Evolutionary conservation across 2,113 vertebrate genomes (phyloP), one percentile per base, ranked within the genome.

Genomic region (Rhegmatorhina hoffmannsi): DNA sequence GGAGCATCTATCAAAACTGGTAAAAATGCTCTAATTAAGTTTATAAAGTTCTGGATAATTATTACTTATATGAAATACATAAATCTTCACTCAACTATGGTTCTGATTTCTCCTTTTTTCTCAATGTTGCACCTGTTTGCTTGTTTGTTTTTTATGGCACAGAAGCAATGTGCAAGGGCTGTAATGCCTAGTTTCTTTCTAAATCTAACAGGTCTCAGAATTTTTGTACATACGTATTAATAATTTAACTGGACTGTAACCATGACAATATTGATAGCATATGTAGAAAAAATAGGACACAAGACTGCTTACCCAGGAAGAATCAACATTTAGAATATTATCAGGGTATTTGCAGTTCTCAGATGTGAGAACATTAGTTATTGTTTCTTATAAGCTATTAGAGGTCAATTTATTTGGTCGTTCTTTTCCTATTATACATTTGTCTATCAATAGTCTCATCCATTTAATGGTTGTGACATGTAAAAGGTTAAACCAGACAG

Each of bases 221-320:
- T 76, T 85, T 89, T 89, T 76, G 21, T 74, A 84, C 26, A 10
- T 53, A 50, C 53, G 19, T 69, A 72, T 91, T 81, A 89, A 87
- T 94, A 87, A 87, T 83, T 89, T 66, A 92, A 43, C 23, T 75
- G 73, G 70, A 79, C 67, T 63, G 78, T 95, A 94, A 94, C 87
- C 91, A 90, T 94, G 92, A 95, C 93, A 91, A 76, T 91, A 94
- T 73, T 95, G 84, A 92, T 90, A 87, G 64, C 43, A 53, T 80
- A 64, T 67, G 17, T 63, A 77, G 83, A 90, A 89, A 63, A 92
- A 95, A 94, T 58, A 87, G 53, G 58, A 92, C 46, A 50, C 28
- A 89, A 76, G 55, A 49, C 24, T 75, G 76, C 50, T 93, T 92
- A 84, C 13, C 19, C 64, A 84, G 56, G 31, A 90, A 78, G 72